phyloP scores from a whole-genome alignment of 2,888 invertebrate genomes.

The Andrena bicolor region DNA sequence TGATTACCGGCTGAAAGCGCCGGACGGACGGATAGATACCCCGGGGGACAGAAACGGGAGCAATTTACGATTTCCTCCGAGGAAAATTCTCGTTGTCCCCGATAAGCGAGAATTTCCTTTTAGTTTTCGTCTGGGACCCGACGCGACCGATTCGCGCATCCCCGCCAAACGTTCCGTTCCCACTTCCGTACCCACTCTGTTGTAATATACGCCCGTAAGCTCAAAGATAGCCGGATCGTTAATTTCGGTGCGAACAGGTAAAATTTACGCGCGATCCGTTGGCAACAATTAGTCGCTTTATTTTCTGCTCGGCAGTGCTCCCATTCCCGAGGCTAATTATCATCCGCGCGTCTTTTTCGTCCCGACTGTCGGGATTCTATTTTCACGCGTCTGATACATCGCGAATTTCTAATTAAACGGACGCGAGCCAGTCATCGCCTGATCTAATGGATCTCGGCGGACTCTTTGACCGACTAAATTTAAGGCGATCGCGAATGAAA shows the following conservation, averaged over 20 bases:
- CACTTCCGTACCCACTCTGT: background rate
- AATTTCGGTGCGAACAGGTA: constrained; percentile 72
- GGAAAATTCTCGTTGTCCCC: constrained; percentile 55
- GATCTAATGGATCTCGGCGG: constrained; percentile 34
- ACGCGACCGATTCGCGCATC: background rate
- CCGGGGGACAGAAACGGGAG: constrained; percentile 61
- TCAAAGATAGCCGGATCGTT: constrained; percentile 58
- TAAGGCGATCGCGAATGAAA: constrained; percentile 1
- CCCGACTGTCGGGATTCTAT: constrained; percentile 43
- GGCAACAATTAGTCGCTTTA: constrained; percentile 67
- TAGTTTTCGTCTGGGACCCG: background rate
- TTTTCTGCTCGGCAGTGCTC: constrained; percentile 51
- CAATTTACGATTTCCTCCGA: constrained; percentile 57
- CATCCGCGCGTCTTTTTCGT: constrained; percentile 32
- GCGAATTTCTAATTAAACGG: constrained; percentile 54
- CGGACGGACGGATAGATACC: constrained; percentile 62
- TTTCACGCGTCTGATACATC: constrained; percentile 50
- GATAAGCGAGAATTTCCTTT: constrained; percentile 27
- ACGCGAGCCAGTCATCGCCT: constrained; percentile 47
- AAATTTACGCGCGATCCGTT: constrained; percentile 71
- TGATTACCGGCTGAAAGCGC: constrained; percentile 73
- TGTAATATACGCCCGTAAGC: background rate
- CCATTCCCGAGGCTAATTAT: constrained; percentile 62
- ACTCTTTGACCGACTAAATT: background rate
- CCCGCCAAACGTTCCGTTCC: background rate